A percentile compares a stretch with the other conserved stretches of the same genome.
Conservation (phyloP, 2,888 invertebrate genomes). For the Polyommatus icarus region DNA sequence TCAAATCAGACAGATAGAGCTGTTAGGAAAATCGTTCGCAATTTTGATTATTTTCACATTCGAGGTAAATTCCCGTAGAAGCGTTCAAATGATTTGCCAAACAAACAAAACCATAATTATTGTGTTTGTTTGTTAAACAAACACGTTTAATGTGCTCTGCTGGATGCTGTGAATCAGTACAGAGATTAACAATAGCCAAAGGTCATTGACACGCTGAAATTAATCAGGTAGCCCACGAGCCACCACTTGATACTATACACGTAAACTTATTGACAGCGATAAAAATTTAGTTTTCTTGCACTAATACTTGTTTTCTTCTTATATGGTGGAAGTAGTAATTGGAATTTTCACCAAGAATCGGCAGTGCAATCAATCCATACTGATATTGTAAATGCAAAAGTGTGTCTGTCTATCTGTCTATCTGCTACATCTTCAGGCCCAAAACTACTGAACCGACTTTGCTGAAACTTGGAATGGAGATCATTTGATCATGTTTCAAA, state of each 20-base stretch:
- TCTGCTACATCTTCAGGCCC: no score
- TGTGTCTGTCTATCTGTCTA: no score
- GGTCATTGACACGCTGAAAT: not conserved
- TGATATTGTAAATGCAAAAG: no score
- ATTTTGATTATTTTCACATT: not conserved
- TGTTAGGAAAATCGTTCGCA: not conserved
- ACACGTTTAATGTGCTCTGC: not conserved
- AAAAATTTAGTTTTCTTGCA: not conserved
- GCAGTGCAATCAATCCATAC: not conserved
- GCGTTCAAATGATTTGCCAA: not conserved
- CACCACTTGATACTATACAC: not conserved
- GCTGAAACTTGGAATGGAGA: no score
- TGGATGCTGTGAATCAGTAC: not conserved
- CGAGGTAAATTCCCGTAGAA: not conserved
- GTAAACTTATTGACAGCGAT: not conserved
- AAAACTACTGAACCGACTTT: no score
- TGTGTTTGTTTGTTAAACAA: conserved; percentile 3
- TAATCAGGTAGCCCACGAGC: not conserved
- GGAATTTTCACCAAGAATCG: not conserved
- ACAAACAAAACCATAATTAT: not conserved
- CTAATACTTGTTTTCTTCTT: not conserved
- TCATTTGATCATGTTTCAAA: no score
- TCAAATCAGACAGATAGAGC: not conserved
- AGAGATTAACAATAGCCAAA: not conserved
- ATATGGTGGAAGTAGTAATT: not conserved